Base-by-base conservation (phyloP, 2,888 invertebrate genomes). In the Netelia virgata region DNA sequence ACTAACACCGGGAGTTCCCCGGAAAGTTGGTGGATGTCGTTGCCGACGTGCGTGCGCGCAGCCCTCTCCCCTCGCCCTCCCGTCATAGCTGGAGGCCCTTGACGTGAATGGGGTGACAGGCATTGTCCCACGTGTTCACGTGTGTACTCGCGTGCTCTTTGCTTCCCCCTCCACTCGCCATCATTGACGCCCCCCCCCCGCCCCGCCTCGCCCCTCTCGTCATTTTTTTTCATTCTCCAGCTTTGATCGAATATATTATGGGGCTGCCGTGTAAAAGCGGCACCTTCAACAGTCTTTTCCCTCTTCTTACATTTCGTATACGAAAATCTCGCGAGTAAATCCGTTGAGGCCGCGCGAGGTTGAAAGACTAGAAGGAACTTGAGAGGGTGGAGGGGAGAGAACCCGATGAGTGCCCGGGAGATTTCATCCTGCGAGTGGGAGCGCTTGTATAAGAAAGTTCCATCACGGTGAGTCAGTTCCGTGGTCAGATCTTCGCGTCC, bases 21-120 rank as follows among this genome's bases (percentile, higher is more conserved):
- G 81, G 86, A 81, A 88, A 89, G 86, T 89, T 87, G 84, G 88
- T 88, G 88, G 88, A 89, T 90, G 88, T 90, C 88, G 88, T 76
- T 36, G 72, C 50, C 80, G 83, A 59, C 64, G 50, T 78, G 64
- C 64, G 74, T 73, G 47, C 53, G 53, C 14, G 59, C 59, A 57
- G 63, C 57, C 23, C 61, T 69, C 59, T 59, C 68, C 50, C 55
- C 61, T 69, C 59, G 70, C 59, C 20, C 63, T 61, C 63, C 77
- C 82, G 36, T 82, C 84, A 78, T 78, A 78, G 69, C 75, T 72
- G 73, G 36, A 64, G 88, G 88, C 84, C 88, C 88, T 91, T 92
- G 90, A 90, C 90, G 79, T 91, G 91, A 91, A 90, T 90, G 89
- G 90, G 90, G 89, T 90, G 91, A 91, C 91, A 90, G 89, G 79